Percentiles rank a stretch among this genome's conserved stretches.
These are phyloP conservation scores for Harpegnathos saltator DNA, from an alignment of 1,140 invertebrate species.

Conservation along the genomic window DNA sequence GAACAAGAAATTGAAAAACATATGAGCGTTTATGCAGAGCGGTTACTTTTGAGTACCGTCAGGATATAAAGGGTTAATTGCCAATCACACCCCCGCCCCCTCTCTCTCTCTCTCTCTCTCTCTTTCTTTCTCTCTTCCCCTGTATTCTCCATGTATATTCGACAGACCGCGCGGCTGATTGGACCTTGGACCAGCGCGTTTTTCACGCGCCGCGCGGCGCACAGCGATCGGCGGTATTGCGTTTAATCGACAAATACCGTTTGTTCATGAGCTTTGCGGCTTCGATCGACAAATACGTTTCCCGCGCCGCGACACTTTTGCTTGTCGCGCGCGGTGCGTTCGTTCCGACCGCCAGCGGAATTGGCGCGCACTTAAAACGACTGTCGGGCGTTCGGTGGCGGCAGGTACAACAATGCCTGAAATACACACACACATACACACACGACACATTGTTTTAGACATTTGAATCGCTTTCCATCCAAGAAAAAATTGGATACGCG, in stretches of 20 bases:
- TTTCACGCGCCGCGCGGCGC: neutral
- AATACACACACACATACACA: neutral
- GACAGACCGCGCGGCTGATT: neutral
- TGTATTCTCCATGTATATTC: neutral
- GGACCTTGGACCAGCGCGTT: neutral
- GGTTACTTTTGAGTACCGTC: no score
- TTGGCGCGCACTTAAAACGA: neutral
- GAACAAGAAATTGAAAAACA: no score
- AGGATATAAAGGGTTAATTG: no score
- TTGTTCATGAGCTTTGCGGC: no score
- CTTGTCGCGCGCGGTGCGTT: neutral
- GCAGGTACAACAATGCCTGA: neutral
- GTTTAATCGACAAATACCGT: conserved; percentile 2
- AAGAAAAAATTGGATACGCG: neutral
- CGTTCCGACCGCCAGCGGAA: neutral
- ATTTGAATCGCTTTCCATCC: neutral
- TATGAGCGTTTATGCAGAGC: no score
- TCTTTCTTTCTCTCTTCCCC: neutral
- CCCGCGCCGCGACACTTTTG: neutral
- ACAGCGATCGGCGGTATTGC: neutral
- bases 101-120: no score
- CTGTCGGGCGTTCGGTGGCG: no score
- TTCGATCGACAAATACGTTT: no score
- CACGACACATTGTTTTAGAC: neutral
- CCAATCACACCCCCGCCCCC: no score